Evolutionary conservation across 2,113 vertebrate species (phyloP), one percentile per base, ranked within the genome.

Genomic region (Pogonocichla stellata): DNA sequence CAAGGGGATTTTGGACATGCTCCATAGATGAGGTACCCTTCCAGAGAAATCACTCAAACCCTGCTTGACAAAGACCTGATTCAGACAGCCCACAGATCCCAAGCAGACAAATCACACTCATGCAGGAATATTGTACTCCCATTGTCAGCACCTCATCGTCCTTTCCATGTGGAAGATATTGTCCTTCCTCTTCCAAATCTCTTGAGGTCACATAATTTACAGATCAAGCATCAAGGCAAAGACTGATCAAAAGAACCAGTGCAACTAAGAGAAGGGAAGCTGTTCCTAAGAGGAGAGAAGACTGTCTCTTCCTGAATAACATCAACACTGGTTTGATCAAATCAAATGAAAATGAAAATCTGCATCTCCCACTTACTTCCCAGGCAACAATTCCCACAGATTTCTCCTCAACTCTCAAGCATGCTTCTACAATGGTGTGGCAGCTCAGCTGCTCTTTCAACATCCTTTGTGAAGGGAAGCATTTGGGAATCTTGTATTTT

Each of bases 21-120:
- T 96, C 80, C 97, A 98, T 96, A 98, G 98, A 98, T 98, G 97
- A 92, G 96, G 95, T 65, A 72, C 91, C 95, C 97, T 98, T 97
- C 97, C 98, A 98, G 97, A 98, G 97, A 97, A 98, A 96, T 97
- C 95, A 96, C 95, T 97, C 93, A 95, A 92, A 57, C 6, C 24
- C 65, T 65, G 79, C 56, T 56, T 43, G 77, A 95, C 95, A 95
- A 96, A 96, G 81, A 34, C 62, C 58, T 16, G 66, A 84, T 86
- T 94, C 94, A 96, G 66, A 50, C 33, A 56, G 78, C 64, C 26
- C 65, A 3, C 3, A 3, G 6, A 78, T 48, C 60, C 73, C 58
- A 5, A 51, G 43, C 51, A 54, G 61, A 66, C 19, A 91, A 64
- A 79, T n/a, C 42, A 5, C 0, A 5, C 60, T 78, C 43, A 3